Evolutionary conservation across 2,888 invertebrate species (phyloP).

Genomic region (Urechis unicinctus): DNA sequence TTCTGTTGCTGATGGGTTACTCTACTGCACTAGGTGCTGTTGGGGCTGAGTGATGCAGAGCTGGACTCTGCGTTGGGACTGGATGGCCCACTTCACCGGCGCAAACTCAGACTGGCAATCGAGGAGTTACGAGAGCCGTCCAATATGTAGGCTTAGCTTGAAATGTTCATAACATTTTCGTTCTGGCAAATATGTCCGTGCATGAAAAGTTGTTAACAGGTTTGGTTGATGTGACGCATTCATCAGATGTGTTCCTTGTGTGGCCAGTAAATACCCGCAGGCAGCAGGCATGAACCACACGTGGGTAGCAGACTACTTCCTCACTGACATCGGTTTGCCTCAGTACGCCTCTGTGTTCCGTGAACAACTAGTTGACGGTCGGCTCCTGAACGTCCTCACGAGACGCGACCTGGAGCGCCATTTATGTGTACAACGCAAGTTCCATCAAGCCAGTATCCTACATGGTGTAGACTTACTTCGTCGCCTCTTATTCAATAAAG

Average conservation of each 20-base stretch:
- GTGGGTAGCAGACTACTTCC: conserved; percentile 90
- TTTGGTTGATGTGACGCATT: too few species aligned
- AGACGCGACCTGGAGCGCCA: conserved; percentile 92
- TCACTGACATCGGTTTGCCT: conserved; percentile 82
- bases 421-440: conserved; percentile 83
- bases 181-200: too few species aligned
- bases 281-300: conserved; percentile 70
- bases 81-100: conserved; percentile 84
- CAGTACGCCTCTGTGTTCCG: conserved; percentile 85
- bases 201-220: too few species aligned
- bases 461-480: conserved; percentile 87
- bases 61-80: conserved; percentile 86
- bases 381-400: conserved; percentile 85
- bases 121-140: conserved; percentile 86
- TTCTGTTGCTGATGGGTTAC: background rate
- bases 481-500: conserved; percentile 78
- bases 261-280: conserved; percentile 9
- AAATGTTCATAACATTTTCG: too few species aligned
- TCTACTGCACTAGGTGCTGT: conserved; percentile 64
- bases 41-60: conserved; percentile 85
- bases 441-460: conserved; percentile 89
- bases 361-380: conserved; percentile 82
- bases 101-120: conserved; percentile 85
- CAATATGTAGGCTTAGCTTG: conserved; percentile 57
- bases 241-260: too few species aligned